Percentiles rank a stretch among this genome's conserved stretches.
Conservation (phyloP, 2,113 vertebrate species). For the Sphaerodactylus townsendi region DNA sequence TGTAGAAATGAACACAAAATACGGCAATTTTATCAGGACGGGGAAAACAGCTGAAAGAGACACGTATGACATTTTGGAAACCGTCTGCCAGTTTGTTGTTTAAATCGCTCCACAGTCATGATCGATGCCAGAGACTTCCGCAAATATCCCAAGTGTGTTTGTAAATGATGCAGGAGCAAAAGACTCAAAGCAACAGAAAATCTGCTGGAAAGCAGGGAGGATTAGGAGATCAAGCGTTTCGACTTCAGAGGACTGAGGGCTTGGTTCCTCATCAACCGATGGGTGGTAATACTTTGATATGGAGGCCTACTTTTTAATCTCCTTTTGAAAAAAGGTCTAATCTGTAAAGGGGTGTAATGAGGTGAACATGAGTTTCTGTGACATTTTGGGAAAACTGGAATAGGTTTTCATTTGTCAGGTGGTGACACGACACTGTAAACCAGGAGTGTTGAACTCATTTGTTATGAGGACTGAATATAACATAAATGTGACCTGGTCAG, state of each 20-base stretch:
- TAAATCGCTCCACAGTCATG: not conserved
- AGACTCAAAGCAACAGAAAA: not conserved
- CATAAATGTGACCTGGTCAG: too few relatives aligned
- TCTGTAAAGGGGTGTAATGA: not conserved
- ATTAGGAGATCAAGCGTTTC: not conserved
- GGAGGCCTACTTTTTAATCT: not conserved
- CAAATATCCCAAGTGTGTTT: not conserved
- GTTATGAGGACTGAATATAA: too few relatives aligned
- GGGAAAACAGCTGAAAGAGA: slow-evolving; percentile 17
- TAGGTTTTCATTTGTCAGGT: not conserved
- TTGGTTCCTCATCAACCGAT: not conserved
- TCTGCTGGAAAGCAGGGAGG: not conserved
- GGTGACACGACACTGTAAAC: too few relatives aligned
- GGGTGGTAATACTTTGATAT: not conserved
- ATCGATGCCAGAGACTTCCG: slow-evolving; percentile 28
- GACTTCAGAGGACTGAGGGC: not conserved
- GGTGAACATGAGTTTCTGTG: slow-evolving; percentile 15
- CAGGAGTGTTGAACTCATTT: too few relatives aligned
- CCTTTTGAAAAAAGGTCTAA: not conserved
- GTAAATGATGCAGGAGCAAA: not conserved
- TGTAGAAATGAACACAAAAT: slow-evolving; percentile 7
- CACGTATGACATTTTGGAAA: not conserved
- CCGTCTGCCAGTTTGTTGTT: not conserved
- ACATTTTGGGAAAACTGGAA: not conserved
- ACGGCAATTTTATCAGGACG: slow-evolving; percentile 22